Percentiles rank a stretch among this genome's conserved stretches.
Conservation (phyloP, 2,113 vertebrate species). For the Climacteris rufus region DNA sequence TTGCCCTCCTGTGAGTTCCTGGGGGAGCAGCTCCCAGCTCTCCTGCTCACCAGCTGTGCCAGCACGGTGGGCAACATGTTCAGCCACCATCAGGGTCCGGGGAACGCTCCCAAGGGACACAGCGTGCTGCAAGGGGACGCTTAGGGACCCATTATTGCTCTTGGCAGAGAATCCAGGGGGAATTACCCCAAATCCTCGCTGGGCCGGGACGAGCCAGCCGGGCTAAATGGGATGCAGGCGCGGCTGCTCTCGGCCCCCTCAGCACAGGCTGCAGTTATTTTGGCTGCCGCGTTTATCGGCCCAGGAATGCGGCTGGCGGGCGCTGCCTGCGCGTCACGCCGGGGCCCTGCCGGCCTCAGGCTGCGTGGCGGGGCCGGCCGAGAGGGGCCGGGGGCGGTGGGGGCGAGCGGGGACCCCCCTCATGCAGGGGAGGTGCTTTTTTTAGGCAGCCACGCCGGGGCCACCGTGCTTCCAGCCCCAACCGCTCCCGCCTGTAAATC, state of each 20-base stretch:
- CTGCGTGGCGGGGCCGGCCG: background rate
- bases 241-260: background rate
- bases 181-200: background rate
- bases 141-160: background rate
- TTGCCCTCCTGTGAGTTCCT: background rate
- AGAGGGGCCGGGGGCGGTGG: background rate
- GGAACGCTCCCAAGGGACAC: background rate
- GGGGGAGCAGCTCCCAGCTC: background rate
- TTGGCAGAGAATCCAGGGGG: fast-evolving
- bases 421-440: background rate
- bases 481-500: background rate
- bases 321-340: background rate
- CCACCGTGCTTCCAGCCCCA: background rate
- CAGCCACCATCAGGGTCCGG: background rate
- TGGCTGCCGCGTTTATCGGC: slow-evolving; percentile 41
- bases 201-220: background rate
- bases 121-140: fast-evolving
- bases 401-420: background rate
- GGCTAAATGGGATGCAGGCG: background rate
- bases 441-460: background rate
- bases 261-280: background rate
- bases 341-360: background rate
- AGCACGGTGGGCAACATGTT: background rate
- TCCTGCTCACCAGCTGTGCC: background rate
- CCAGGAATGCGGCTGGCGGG: slow-evolving; percentile 44